Conservation (phyloP, 2,113 vertebrate species). For the Oreochromis niloticus region DNA sequence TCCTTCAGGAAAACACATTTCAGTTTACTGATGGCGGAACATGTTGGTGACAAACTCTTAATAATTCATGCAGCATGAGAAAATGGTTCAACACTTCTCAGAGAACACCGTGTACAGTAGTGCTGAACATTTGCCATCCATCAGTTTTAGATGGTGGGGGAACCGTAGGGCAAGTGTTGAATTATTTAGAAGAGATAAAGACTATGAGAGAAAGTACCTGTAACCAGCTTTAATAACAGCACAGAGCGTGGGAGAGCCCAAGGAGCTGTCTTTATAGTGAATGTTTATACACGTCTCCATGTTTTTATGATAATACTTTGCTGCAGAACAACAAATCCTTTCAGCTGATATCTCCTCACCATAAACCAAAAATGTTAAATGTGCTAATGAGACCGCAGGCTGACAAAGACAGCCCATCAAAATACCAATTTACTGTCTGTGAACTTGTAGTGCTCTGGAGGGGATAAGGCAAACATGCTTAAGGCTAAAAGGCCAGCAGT, state of each 20-base stretch:
- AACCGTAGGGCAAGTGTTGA: not conserved
- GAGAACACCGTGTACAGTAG: not conserved
- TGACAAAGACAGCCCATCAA: not conserved
- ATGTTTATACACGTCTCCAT: not conserved
- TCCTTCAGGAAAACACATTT: not conserved
- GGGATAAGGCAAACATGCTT: not conserved
- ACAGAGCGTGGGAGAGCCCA: not conserved
- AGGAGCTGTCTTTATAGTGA: not conserved
- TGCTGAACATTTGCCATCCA: not conserved
- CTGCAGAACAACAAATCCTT: not conserved
- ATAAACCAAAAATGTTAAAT: not conserved
- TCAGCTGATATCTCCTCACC: not conserved
- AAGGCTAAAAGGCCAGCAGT: not conserved
- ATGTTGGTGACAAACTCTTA: not conserved
- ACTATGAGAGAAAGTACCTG: not conserved
- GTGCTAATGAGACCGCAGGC: not conserved
- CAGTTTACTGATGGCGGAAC: not conserved
- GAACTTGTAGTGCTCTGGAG: not conserved
- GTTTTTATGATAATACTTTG: not conserved
- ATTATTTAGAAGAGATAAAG: slow-evolving; percentile 23
- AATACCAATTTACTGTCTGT: not conserved
- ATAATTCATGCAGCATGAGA: slow-evolving; percentile 1
- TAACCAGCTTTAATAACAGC: not conserved
- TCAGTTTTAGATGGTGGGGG: not conserved
- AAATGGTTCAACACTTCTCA: not conserved